A percentile compares a stretch with the other conserved stretches of the same genome.
phyloP scores from a whole-genome alignment of 2,113 vertebrate species.

The Sinocyclocheilus grahami region DNA sequence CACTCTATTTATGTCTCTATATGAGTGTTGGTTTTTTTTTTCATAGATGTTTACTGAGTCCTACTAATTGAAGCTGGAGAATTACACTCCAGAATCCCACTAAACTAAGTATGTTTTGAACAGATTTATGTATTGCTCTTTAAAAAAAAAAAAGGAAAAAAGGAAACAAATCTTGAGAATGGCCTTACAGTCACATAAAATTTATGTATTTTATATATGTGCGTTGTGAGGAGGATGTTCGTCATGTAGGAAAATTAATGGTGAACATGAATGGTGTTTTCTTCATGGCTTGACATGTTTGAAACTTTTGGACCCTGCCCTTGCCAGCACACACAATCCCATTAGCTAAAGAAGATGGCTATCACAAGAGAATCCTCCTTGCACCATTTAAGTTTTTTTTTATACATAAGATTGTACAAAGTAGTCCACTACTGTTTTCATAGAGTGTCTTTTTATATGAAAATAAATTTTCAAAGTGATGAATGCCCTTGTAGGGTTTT shows the following conservation, averaged over 20 bases:
- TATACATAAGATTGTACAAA: conserved; percentile 79
- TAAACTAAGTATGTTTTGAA: conserved; percentile 21
- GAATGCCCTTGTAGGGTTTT: conserved; percentile 39
- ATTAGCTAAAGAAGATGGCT: conserved; percentile 37
- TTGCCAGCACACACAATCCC: conserved; percentile 41
- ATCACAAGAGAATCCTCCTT: conserved; percentile 41
- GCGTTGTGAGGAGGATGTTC: conserved; percentile 32
- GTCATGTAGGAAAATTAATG: neutral
- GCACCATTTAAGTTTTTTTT: conserved; percentile 58
- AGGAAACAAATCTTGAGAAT: conserved; percentile 27
- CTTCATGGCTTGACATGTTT: conserved; percentile 36
- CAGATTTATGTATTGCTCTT: conserved; percentile 37
- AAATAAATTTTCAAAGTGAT: conserved; percentile 80
- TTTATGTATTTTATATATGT: conserved; percentile 49
- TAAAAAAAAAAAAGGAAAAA: neutral
- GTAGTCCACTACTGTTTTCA: conserved; percentile 81
- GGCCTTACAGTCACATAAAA: conserved; percentile 48
- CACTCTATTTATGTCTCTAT: conserved; percentile 8
- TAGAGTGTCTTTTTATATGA: conserved; percentile 80
- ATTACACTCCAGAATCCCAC: conserved; percentile 13
- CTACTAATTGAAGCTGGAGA: conserved; percentile 20
- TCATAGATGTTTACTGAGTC: conserved; percentile 28
- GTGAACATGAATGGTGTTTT: neutral
- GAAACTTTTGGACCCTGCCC: conserved; percentile 21
- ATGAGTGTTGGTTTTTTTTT: neutral